Evolutionary conservation across 1,140 invertebrate genomes (phyloP), one percentile per base, ranked within the genome.

Genomic region (Calephelis nemesis): DNA sequence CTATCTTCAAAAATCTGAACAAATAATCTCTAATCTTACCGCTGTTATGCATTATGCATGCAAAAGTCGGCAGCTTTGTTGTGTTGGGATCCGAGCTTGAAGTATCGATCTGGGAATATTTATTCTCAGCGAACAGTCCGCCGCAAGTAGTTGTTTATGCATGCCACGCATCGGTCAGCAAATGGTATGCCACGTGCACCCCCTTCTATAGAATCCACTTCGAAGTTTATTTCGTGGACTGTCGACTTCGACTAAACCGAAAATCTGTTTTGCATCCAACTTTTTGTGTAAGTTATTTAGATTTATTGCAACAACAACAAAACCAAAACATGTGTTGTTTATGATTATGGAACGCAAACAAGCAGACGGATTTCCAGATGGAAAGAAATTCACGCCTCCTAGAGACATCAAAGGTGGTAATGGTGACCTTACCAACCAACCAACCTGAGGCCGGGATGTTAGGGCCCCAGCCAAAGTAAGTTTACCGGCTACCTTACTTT

Each of bases 131-230:
- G 70, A 76, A 74, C 72, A 73, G 75, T 81, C 76, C 75, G 73
- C 74, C 68, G 67, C 72, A 71, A 71, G 71, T 63, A 72, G 49
- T 81, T 81, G 74, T 74, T 79, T 81, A 81, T 81, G 75, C 77
- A 81, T 77, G 71, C 75, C 74, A 67, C 68, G 72, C 50, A 42
- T 40, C 67, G 79, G 79, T 81, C 79, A 79, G 77, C 77, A 74
- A 79, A 76, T 69, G 70, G 66, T 72, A 60, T 81, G 77, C 79
- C 79, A 76, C 76, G 74, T 73, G 71, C 74, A 77, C 74, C 75
- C 30, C 66, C 67, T 69, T 72, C 73, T 74, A 76, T 74, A 72
- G 72, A 75, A 77, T 75, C 77, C 70, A 73, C 66, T 74, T 11
- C 19, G 47, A 66, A 79, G 77, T 72, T 74, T 77, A 68, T 66